These are phyloP conservation scores for Spermophilus dauricus DNA, from an alignment of 2,113 vertebrate species.

Conservation along the genomic window DNA sequence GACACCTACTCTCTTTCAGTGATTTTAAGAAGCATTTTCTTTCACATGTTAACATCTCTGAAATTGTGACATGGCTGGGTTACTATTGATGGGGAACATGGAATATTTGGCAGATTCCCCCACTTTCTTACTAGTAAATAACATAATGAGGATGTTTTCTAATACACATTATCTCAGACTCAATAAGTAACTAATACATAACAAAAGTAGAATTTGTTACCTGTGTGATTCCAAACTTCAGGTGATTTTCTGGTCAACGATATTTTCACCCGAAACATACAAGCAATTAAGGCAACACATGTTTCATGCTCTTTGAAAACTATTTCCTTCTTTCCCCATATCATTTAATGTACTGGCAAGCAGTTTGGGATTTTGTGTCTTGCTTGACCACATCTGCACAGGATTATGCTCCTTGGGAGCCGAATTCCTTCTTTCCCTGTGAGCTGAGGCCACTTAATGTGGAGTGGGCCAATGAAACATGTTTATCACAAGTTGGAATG, in stretches of 20 bases:
- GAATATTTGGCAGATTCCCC: background rate
- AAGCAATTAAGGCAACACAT: background rate
- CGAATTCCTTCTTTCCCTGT: conserved; percentile 36
- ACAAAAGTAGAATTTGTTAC: background rate
- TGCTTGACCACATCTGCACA: conserved; percentile 37
- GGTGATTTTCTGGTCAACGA: background rate
- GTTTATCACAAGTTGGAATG: conserved; percentile 34
- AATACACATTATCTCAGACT: background rate
- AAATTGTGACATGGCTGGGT: background rate
- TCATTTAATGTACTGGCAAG: background rate
- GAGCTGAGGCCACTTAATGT: background rate
- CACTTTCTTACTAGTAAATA: background rate
- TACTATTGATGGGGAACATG: background rate
- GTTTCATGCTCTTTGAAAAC: background rate
- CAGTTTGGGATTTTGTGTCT: background rate
- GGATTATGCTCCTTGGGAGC: conserved; percentile 5
- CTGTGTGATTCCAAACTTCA: background rate
- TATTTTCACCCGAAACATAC: background rate
- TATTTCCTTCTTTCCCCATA: background rate
- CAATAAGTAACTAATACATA: background rate
- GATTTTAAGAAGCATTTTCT: background rate
- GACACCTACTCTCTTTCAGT: background rate
- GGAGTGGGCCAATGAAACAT: conserved; percentile 49
- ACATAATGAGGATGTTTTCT: background rate
- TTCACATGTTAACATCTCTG: background rate